phyloP scores from a whole-genome alignment of 2,797 vertebrate species.

The Cirrhinus molitorella region DNA sequence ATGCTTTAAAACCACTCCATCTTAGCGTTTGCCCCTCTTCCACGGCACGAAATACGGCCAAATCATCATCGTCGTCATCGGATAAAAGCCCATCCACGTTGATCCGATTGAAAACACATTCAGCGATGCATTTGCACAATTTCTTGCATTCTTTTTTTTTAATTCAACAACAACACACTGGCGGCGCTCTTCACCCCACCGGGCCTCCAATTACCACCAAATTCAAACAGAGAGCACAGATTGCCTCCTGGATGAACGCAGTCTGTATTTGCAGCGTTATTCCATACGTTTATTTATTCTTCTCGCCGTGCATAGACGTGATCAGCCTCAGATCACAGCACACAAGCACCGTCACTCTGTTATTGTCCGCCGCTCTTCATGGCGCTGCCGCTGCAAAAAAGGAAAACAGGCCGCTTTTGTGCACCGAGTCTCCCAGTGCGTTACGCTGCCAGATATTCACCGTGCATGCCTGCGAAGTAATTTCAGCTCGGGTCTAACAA shows the following conservation, averaged over 20 bases:
- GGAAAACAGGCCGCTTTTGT: conserved; percentile 77
- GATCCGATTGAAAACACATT: conserved; percentile 37
- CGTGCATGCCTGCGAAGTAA: background rate
- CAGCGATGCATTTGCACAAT: conserved; percentile 34
- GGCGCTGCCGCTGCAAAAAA: conserved; percentile 69
- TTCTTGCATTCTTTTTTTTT: background rate
- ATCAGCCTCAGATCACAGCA: conserved; percentile 50
- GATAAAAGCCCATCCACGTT: conserved; percentile 35
- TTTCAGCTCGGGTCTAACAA: background rate
- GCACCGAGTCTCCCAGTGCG: conserved; percentile 34
- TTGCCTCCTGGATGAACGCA: background rate
- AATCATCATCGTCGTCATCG: conserved; percentile 53
- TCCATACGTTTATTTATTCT: conserved; percentile 52
- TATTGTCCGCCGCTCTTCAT: conserved; percentile 80
- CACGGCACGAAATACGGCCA: conserved; percentile 66
- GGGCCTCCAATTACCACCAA: conserved; percentile 57
- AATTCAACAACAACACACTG: conserved; percentile 65
- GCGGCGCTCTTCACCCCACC: conserved; percentile 60
- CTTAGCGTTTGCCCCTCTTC: conserved; percentile 64
- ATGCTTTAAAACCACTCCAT: conserved; percentile 54
- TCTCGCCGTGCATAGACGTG: conserved; percentile 48
- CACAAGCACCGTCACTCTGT: conserved; percentile 69
- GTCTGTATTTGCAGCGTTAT: conserved; percentile 55
- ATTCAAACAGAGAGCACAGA: conserved; percentile 59
- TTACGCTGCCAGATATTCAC: background rate